Evolutionary conservation across 1,140 invertebrate species (phyloP), one percentile per base, ranked within the genome.

Genomic region (Cyrtorhinus lividipennis): DNA sequence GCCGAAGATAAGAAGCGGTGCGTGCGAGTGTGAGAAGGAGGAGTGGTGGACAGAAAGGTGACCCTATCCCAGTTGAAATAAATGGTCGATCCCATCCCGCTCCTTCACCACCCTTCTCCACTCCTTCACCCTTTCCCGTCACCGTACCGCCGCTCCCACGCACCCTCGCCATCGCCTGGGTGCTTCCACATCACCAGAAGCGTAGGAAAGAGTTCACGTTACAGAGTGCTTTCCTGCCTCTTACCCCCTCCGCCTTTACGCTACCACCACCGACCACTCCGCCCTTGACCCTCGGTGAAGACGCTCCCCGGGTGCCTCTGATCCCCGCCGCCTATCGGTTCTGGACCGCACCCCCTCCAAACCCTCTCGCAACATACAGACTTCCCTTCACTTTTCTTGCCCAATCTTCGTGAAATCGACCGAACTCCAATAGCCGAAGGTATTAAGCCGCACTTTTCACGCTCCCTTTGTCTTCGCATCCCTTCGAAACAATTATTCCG

Each of bases 341-440:
- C n/a, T n/a, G n/a, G n/a, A n/a, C n/a, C n/a, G n/a, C n/a, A n/a
- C n/a, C n/a, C n/a, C n/a, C n/a, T n/a, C n/a, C n/a, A n/a, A n/a
- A n/a, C n/a, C n/a, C n/a, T n/a, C n/a, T n/a, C n/a, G n/a, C n/a
- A n/a, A n/a, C n/a, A n/a, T n/a, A n/a, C n/a, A n/a, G n/a, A n/a
- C n/a, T n/a, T n/a, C n/a, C n/a, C n/a, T n/a, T n/a, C n/a, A n/a
- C n/a, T n/a, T n/a, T n/a, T n/a, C n/a, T n/a, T n/a, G 30, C 30
- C 30, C 48, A 53, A 53, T 53, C 48, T 53, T 53, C 8, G 48
- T 53, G 48, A 53, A 53, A 53, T 53, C 48, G 48, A 53, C 48
- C 48, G 48, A 53, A 53, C 10, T 53, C 48, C 48, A 53, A 53
- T 53, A 12, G 48, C 48, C 48, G 18, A 12, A 53, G 48, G 48